phyloP scores from a whole-genome alignment of 2,113 vertebrate genomes.

The Pterocles gutturalis region DNA sequence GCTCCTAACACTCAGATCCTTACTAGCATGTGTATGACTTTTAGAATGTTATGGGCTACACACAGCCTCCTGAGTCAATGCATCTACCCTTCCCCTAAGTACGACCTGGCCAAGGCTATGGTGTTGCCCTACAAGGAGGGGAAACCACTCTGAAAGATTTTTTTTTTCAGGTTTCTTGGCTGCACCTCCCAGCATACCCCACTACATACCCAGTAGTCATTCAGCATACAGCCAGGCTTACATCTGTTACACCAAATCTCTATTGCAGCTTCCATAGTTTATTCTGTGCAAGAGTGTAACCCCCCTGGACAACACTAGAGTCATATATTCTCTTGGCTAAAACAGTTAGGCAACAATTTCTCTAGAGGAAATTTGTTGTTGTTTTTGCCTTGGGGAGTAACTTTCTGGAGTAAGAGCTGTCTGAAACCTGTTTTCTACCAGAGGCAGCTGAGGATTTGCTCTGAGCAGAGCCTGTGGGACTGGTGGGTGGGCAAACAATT shows the following conservation, averaged over 20 bases:
- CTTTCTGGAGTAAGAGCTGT: neutral
- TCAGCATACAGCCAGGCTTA: neutral
- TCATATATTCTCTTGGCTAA: neutral
- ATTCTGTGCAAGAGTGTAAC: neutral
- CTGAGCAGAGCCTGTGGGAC: neutral
- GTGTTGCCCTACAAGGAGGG: neutral
- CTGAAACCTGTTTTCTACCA: neutral
- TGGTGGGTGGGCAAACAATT: neutral
- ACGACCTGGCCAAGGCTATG: neutral
- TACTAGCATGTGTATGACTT: neutral
- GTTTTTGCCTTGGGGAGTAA: neutral
- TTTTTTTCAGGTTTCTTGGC: neutral
- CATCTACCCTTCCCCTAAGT: neutral
- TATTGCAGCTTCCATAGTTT: neutral
- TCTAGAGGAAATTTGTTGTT: neutral
- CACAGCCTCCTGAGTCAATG: neutral
- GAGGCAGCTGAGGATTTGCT: neutral
- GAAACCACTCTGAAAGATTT: neutral
- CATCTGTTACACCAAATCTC: neutral
- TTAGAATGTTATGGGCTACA: neutral
- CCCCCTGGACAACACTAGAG: neutral
- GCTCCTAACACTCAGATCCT: neutral
- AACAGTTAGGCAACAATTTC: neutral
- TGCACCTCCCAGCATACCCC: neutral
- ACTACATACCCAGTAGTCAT: neutral